Evolutionary conservation across 2,797 vertebrate species (phyloP).

Genomic region (Tapera naevia): DNA sequence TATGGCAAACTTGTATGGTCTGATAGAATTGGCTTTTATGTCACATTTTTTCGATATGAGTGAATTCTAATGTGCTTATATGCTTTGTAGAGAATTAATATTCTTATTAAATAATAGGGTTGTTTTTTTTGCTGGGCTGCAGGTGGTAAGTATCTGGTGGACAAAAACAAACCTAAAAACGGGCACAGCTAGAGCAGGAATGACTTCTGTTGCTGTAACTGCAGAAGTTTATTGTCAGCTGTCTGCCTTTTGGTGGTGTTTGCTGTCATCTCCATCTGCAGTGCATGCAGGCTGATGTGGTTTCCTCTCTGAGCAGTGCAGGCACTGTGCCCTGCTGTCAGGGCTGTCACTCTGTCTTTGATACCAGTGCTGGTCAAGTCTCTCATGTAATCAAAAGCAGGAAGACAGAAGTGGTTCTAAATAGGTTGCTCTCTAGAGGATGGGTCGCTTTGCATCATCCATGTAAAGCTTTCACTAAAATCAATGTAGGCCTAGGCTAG

Average conservation of each 20-base stretch:
- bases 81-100: background rate
- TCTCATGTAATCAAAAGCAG: background rate
- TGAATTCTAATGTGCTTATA: background rate
- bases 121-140: background rate
- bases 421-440: background rate
- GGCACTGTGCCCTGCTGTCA: background rate
- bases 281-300: background rate
- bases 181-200: background rate
- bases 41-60: background rate
- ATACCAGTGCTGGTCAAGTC: background rate
- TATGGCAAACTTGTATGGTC: background rate
- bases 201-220: background rate
- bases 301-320: background rate
- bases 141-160: background rate
- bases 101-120: background rate
- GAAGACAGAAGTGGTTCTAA: background rate
- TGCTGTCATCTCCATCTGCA: background rate
- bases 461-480: background rate
- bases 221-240: background rate
- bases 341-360: background rate
- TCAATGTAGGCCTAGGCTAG: background rate
- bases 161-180: background rate
- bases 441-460: background rate
- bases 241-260: constrained; percentile 7
- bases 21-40: background rate